phyloP scores from a whole-genome alignment of 2,113 vertebrate species.

The Oryzias celebensis region DNA sequence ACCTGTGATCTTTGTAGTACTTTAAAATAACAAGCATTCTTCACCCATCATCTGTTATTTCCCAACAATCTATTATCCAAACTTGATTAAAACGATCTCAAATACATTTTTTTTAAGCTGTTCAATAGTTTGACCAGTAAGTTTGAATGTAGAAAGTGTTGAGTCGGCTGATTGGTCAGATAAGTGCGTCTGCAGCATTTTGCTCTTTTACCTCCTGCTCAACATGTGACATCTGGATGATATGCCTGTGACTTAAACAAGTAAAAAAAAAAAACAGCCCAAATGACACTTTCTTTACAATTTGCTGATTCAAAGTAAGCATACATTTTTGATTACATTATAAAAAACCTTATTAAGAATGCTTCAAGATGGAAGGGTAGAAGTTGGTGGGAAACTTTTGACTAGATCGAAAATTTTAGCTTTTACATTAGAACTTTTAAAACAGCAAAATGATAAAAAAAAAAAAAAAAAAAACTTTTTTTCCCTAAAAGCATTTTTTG shows the following conservation, averaged over 20 bases:
- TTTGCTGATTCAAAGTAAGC: background rate
- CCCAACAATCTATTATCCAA: background rate
- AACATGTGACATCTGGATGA: conserved; percentile 39
- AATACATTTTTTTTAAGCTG: conserved; percentile 3
- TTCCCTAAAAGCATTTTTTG: no score
- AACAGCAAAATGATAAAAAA: no score
- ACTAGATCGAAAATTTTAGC: no score
- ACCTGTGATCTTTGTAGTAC: conserved; percentile 25
- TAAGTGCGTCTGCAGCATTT: conserved; percentile 16
- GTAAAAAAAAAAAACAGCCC: background rate
- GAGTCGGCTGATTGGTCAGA: conserved; percentile 22
- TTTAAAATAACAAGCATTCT: conserved; percentile 15
- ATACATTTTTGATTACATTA: background rate
- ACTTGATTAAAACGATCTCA: background rate
- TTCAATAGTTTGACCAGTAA: background rate
- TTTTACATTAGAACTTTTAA: no score
- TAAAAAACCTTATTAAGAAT: background rate
- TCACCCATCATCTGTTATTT: background rate
- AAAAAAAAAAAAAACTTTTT: no score
- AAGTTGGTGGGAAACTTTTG: background rate
- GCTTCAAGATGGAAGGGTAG: background rate
- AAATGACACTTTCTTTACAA: background rate
- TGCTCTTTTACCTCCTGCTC: conserved; percentile 25
- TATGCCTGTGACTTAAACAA: background rate
- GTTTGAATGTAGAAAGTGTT: conserved; percentile 18